Percentiles rank a stretch among this genome's conserved stretches.
Conservation (phyloP, 2,797 vertebrate species). For the Graptemys geographica region DNA sequence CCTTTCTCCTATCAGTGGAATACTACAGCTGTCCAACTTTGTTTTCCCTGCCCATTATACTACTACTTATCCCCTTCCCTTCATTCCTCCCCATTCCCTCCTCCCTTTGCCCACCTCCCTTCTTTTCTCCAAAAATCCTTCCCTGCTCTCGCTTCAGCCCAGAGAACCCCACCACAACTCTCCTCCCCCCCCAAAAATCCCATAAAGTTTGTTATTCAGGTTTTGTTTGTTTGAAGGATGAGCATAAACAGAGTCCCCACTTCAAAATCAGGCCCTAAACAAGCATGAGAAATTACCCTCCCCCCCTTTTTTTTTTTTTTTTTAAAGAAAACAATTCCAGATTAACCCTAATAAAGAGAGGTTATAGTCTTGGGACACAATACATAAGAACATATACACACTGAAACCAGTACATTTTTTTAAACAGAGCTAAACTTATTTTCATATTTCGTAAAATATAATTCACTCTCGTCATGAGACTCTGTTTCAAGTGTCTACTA, state of each 20-base stretch:
- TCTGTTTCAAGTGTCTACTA: neutral
- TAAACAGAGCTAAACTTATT: neutral
- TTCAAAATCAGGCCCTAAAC: neutral
- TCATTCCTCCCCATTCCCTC: neutral
- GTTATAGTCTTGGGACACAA: neutral
- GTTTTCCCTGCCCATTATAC: too few species aligned
- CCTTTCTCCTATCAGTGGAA: neutral
- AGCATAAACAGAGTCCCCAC: neutral
- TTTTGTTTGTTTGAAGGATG: neutral
- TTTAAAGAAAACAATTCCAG: neutral
- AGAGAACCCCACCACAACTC: neutral
- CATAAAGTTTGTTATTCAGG: too few species aligned
- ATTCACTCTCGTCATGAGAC: neutral
- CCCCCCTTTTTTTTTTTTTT: neutral
- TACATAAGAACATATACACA: neutral
- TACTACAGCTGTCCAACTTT: neutral
- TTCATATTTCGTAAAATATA: neutral
- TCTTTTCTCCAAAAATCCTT: neutral
- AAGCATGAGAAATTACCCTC: neutral
- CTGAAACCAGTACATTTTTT: neutral
- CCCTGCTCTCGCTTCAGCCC: neutral
- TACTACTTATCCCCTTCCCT: neutral
- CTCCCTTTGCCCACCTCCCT: neutral
- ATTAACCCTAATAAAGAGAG: neutral
- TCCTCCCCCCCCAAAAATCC: rapidly evolving